Conservation (phyloP, 2,888 invertebrate genomes). For the Erpobdella octoculata region DNA sequence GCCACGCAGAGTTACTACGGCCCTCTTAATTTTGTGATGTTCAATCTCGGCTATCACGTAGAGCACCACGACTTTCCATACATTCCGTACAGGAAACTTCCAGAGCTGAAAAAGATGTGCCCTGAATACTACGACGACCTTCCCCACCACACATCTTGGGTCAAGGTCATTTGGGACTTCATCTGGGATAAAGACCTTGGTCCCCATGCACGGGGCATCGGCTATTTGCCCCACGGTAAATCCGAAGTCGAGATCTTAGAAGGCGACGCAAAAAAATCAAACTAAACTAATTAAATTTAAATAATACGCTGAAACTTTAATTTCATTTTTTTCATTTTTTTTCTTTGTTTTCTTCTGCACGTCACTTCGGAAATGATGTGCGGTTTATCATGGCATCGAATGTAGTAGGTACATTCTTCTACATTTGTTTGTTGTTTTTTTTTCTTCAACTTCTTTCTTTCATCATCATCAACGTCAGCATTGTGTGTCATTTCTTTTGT, state of each 20-base stretch:
- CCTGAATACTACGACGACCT: constrained; percentile 86
- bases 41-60: constrained; percentile 51
- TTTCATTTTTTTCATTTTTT: no score
- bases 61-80: constrained; percentile 53
- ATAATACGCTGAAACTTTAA: no score
- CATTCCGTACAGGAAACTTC: constrained; percentile 48
- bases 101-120: constrained; percentile 57
- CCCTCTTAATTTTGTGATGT: constrained; percentile 49
- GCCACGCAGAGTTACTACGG: constrained; percentile 52
- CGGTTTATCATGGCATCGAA: no score
- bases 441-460: no score
- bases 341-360: no score
- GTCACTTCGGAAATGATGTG: no score
- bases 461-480: no score
- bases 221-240: constrained; percentile 38
- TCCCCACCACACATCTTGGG: constrained; percentile 90
- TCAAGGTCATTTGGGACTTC: constrained; percentile 83
- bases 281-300: no score
- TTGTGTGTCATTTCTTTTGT: no score
- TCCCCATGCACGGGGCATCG: constrained; percentile 73
- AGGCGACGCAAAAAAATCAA: constrained; percentile 4
- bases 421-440: no score
- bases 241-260: constrained; percentile 25
- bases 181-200: constrained; percentile 88
- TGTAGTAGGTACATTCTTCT: no score